Evolutionary conservation across 1,140 invertebrate species (phyloP).

Genomic region (Drosophila aff.): DNA sequence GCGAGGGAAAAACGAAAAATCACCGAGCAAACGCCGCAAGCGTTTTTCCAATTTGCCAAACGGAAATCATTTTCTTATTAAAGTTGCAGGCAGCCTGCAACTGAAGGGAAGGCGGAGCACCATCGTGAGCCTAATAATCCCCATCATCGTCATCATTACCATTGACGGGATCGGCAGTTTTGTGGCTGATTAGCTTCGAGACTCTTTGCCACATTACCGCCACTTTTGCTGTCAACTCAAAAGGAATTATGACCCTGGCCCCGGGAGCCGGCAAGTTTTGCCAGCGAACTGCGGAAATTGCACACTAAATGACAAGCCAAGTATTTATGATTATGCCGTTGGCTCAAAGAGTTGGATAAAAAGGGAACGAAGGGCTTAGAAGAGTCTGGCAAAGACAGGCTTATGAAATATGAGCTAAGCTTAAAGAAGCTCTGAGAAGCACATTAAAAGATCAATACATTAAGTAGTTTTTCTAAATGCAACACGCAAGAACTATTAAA

Average conservation of each 20-base stretch:
- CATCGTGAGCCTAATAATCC: conserved; percentile 40
- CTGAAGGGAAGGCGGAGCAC: background rate
- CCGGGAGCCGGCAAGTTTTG: conserved; percentile 41
- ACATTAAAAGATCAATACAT: background rate
- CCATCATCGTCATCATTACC: conserved; percentile 1
- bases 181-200: conserved; percentile 67
- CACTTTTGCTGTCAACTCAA: conserved; percentile 74
- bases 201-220: conserved; percentile 71
- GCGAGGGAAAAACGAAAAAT: conserved; percentile 30
- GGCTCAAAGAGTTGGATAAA: conserved; percentile 9
- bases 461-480: background rate
- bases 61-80: conserved; percentile 83
- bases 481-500: background rate
- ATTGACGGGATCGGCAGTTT: conserved; percentile 24
- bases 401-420: conserved; percentile 17
- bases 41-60: conserved; percentile 83
- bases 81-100: conserved; percentile 67
- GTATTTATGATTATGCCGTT: conserved; percentile 55
- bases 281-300: conserved; percentile 48
- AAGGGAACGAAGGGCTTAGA: conserved; percentile 1
- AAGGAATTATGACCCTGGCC: conserved; percentile 63
- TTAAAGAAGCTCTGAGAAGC: background rate
- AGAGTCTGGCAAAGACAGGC: conserved; percentile 7
- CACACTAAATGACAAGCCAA: conserved; percentile 55
- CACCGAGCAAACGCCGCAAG: conserved; percentile 57